Evolutionary conservation across 2,888 invertebrate species (phyloP).

Genomic region (Smittia aterrima): DNA sequence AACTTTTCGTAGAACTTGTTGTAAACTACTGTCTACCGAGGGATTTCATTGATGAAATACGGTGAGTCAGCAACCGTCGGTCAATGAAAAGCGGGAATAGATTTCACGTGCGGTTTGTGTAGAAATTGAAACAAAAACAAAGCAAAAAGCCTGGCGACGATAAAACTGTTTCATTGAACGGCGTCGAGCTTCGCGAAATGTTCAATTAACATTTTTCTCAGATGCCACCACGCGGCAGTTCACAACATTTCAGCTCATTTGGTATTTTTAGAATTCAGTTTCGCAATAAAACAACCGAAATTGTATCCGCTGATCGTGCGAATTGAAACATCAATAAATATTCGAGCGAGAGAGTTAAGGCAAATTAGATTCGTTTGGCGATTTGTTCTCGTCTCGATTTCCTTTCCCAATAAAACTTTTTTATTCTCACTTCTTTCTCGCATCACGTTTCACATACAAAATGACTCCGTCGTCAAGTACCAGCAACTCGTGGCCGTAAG

Average conservation of each 20-base stretch:
- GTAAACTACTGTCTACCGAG: background rate
- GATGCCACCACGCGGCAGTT: background rate
- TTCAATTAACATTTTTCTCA: background rate
- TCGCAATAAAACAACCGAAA: background rate
- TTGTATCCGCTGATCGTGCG: background rate
- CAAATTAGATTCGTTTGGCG: constrained; percentile 16
- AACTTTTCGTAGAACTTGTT: background rate
- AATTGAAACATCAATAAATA: constrained; percentile 12
- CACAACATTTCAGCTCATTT: constrained; percentile 8
- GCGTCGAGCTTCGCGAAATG: background rate
- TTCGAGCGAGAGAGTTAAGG: background rate
- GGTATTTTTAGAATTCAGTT: constrained; percentile 10
- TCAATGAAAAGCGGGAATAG: background rate
- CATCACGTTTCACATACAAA: background rate
- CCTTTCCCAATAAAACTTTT: background rate
- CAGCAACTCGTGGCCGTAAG: background rate
- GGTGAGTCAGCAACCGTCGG: background rate
- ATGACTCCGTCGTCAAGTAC: background rate
- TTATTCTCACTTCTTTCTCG: background rate
- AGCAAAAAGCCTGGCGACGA: background rate
- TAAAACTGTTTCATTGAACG: background rate
- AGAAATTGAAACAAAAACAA: background rate
- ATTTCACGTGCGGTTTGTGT: background rate
- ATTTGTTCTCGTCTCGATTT: background rate
- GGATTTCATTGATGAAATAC: background rate